Percentiles rank a stretch among this genome's conserved stretches.
Conservation (phyloP, 2,113 vertebrate species). For the Corythornis cristatus region DNA sequence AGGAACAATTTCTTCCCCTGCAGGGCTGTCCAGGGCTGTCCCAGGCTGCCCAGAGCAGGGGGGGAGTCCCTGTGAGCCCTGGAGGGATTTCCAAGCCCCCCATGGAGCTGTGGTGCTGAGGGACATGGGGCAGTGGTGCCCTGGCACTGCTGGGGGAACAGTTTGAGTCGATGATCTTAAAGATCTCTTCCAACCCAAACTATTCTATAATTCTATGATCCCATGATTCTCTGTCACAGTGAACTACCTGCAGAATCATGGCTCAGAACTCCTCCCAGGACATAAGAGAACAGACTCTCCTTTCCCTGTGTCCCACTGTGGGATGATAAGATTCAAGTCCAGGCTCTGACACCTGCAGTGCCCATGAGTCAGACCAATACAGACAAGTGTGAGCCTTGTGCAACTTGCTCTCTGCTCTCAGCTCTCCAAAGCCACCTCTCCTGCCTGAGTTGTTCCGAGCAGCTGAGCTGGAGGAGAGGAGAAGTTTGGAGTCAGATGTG, state of each 20-base stretch:
- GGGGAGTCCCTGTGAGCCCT: neutral
- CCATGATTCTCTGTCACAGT: neutral
- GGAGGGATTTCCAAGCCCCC: neutral
- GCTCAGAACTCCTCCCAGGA: neutral
- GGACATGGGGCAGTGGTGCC: too few species aligned
- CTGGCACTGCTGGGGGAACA: neutral
- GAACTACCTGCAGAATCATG: neutral
- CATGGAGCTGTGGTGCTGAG: neutral
- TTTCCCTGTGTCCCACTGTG: neutral
- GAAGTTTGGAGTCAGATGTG: neutral
- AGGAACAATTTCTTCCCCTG: neutral
- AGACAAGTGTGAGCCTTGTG: rapidly evolving
- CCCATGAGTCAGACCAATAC: rapidly evolving
- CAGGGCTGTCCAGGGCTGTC: too few species aligned
- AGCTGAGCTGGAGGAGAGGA: neutral
- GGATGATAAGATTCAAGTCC: neutral
- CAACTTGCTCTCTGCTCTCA: neutral
- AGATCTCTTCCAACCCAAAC: neutral
- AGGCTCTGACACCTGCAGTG: neutral
- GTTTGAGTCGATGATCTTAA: neutral
- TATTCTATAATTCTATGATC: neutral
- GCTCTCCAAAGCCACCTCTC: neutral
- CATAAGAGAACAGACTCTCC: neutral
- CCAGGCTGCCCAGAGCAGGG: neutral
- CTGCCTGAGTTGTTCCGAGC: neutral